These are phyloP conservation scores for Drosophila nikananu DNA, from an alignment of 1,140 invertebrate genomes.

Conservation along the genomic window DNA sequence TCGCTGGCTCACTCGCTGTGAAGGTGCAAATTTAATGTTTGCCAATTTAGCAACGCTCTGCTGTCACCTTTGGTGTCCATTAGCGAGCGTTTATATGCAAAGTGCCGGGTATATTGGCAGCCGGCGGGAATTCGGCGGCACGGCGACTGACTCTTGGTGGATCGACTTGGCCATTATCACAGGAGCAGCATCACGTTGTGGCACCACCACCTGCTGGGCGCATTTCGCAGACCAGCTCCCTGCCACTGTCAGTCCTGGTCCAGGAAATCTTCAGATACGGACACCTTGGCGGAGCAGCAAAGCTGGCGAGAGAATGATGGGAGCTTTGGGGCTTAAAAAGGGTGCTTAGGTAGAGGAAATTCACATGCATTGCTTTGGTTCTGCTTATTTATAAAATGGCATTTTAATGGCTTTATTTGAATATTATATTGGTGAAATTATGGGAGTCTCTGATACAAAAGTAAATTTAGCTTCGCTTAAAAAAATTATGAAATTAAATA, in stretches of 20 bases:
- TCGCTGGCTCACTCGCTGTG: slow-evolving; percentile 62
- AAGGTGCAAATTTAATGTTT: slow-evolving; percentile 84
- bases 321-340: neutral
- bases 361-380: neutral
- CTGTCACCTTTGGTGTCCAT: slow-evolving; percentile 84
- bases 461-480: neutral
- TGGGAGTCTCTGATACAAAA: neutral
- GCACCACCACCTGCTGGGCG: slow-evolving; percentile 76
- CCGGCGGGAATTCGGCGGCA: slow-evolving; percentile 36
- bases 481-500: too few species aligned
- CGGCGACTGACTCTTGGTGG: neutral
- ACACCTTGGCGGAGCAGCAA: slow-evolving; percentile 42
- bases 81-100: slow-evolving; percentile 83
- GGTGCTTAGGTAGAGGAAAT: neutral
- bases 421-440: neutral
- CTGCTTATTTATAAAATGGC: too few species aligned
- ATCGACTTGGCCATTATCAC: slow-evolving; percentile 71
- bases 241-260: slow-evolving; percentile 37
- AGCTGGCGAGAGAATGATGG: slow-evolving; percentile 6
- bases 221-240: slow-evolving; percentile 34
- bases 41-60: slow-evolving; percentile 77
- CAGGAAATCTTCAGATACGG: slow-evolving; percentile 63
- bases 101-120: slow-evolving; percentile 68
- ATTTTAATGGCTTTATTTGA: neutral
- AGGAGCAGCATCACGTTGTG: slow-evolving; percentile 77